Evolutionary conservation across 1,140 invertebrate genomes (phyloP).

Genomic region (Bombus affinis): DNA sequence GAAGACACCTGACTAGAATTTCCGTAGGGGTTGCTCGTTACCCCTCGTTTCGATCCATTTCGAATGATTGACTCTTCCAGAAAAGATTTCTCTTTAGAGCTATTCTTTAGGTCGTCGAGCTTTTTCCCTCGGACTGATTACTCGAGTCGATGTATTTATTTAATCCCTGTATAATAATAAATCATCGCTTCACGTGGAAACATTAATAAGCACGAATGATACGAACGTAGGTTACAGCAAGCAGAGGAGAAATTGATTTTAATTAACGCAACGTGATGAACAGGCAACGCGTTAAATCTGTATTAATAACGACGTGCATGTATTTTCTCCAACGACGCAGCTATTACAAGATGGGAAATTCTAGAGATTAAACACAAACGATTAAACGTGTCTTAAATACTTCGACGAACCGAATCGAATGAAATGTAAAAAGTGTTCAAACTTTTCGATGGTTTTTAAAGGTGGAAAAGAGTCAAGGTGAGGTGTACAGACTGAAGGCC

Average conservation of each 20-base stretch:
- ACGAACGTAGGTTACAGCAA: neutral
- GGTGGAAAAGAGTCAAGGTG: constrained; percentile 92
- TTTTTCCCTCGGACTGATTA: neutral
- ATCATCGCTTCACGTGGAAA: neutral
- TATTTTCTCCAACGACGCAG: neutral
- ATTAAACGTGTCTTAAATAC: neutral
- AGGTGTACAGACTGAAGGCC: constrained; percentile 96
- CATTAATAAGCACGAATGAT: too few species aligned
- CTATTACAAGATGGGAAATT: neutral
- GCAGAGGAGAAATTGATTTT: neutral
- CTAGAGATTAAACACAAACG: neutral
- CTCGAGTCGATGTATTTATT: neutral
- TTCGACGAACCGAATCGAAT: neutral
- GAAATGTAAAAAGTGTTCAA: neutral
- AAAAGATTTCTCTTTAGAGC: neutral
- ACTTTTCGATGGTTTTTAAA: constrained; percentile 26
- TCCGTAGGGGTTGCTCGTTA: neutral
- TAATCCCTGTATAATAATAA: neutral
- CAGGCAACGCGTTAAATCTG: neutral
- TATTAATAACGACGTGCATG: constrained; percentile 1
- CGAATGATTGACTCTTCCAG: neutral
- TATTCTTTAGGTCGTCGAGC: neutral
- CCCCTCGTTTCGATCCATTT: neutral
- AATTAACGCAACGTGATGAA: constrained; percentile 8
- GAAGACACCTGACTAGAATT: neutral